A percentile compares a stretch with the other conserved stretches of the same genome.
phyloP scores from a whole-genome alignment of 2,888 invertebrate species.

The Lasiommata megera region DNA sequence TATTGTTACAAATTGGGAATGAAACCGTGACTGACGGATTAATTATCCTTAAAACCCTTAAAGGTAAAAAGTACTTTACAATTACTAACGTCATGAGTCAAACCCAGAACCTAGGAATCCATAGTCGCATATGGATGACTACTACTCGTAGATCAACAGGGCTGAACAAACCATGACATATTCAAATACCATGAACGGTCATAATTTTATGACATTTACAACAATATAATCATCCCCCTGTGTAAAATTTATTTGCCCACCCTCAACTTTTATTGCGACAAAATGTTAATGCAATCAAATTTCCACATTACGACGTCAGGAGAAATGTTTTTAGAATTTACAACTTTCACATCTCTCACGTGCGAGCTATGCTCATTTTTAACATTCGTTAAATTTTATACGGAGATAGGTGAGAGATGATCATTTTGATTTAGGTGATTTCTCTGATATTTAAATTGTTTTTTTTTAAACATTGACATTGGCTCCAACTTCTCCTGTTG shows the following conservation, averaged over 20 bases:
- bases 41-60: no score
- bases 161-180: neutral
- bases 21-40: no score
- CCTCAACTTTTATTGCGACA: slow-evolving; percentile 28
- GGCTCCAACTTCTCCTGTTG: no score
- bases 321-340: slow-evolving; percentile 17
- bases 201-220: slow-evolving; percentile 20
- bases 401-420: neutral
- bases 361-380: slow-evolving; percentile 9
- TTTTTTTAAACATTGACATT: no score
- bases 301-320: slow-evolving; percentile 26
- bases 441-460: no score
- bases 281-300: slow-evolving; percentile 34
- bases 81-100: no score
- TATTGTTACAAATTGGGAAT: no score
- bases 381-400: neutral
- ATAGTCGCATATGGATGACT: no score
- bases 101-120: no score
- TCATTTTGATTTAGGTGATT: no score
- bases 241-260: slow-evolving; percentile 23
- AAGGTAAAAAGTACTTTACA: no score
- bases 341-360: slow-evolving; percentile 12
- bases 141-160: no score
- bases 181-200: slow-evolving; percentile 12
- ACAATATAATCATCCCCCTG: slow-evolving; percentile 20